These are phyloP conservation scores for Galaxias olidus DNA, from an alignment of 2,797 vertebrate species.

Conservation along the genomic window DNA sequence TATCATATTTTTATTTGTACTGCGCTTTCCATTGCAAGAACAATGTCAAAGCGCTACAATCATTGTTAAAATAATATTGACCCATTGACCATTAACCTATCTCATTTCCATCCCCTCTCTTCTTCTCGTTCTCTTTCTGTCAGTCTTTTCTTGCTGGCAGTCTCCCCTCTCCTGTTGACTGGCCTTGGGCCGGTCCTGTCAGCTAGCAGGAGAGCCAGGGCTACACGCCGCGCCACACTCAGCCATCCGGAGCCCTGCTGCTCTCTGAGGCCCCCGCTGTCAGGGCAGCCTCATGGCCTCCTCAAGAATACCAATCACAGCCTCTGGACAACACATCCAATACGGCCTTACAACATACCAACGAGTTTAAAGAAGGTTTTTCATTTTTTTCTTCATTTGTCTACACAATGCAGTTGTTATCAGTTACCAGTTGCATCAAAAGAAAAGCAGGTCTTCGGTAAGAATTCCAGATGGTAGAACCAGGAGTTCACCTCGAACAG, in stretches of 20 bases:
- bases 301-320: slow-evolving; percentile 70
- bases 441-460: no score
- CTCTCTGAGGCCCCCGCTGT: slow-evolving; percentile 70
- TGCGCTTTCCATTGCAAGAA: no score
- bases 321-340: background rate
- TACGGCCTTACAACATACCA: no score
- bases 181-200: slow-evolving; percentile 61
- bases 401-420: no score
- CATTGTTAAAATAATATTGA: no score
- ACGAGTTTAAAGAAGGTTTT: no score
- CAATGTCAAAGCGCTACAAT: no score
- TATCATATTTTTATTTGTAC: no score
- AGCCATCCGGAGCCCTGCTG: slow-evolving; percentile 68
- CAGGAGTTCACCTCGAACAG: no score
- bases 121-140: background rate
- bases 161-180: slow-evolving; percentile 6
- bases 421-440: no score
- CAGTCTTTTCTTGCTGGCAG: background rate
- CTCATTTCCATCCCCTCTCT: background rate
- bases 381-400: no score
- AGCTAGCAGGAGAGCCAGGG: slow-evolving; percentile 60
- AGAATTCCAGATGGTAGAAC: no score
- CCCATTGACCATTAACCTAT: background rate
- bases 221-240: slow-evolving; percentile 64
- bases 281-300: slow-evolving; percentile 62